These are phyloP conservation scores for Anarsia innoxiella DNA, from an alignment of 2,888 invertebrate genomes.

Conservation along the genomic window DNA sequence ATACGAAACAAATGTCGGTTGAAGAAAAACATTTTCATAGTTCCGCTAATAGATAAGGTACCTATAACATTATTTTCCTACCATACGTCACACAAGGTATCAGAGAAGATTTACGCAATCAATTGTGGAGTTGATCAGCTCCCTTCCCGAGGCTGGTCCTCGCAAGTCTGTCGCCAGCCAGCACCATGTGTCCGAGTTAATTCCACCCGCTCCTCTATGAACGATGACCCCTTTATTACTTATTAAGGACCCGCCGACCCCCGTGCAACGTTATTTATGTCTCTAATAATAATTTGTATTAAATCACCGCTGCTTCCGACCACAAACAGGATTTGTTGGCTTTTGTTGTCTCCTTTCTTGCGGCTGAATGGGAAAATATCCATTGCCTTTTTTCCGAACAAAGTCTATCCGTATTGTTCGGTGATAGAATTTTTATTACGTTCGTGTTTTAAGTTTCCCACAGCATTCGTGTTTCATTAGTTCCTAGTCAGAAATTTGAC, in stretches of 20 bases:
- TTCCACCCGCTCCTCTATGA: constrained; percentile 52
- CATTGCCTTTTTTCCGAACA: constrained; percentile 16
- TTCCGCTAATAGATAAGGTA: too few species aligned
- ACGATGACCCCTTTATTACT: constrained; percentile 75
- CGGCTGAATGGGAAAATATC: constrained; percentile 45
- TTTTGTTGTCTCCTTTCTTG: constrained; percentile 61
- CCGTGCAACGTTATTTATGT: constrained; percentile 69
- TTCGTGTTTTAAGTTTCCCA: constrained; percentile 22
- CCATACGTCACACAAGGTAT: too few species aligned
- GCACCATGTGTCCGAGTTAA: constrained; percentile 63
- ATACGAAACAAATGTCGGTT: too few species aligned
- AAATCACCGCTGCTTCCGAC: constrained; percentile 68
- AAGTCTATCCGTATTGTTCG: constrained; percentile 7
- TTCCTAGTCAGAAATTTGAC: constrained; percentile 26
- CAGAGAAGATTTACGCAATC: neutral
- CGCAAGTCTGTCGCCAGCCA: too few species aligned
- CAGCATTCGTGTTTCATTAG: constrained; percentile 30
- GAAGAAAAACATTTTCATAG: too few species aligned
- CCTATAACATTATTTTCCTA: too few species aligned
- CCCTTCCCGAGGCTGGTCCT: too few species aligned
- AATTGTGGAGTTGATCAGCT: too few species aligned
- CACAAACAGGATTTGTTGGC: constrained; percentile 71
- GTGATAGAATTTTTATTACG: constrained; percentile 16
- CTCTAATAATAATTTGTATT: constrained; percentile 76
- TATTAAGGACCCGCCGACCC: constrained; percentile 66